These are phyloP conservation scores for Chironomus riparius DNA, from an alignment of 2,888 invertebrate genomes.

Conservation along the genomic window DNA sequence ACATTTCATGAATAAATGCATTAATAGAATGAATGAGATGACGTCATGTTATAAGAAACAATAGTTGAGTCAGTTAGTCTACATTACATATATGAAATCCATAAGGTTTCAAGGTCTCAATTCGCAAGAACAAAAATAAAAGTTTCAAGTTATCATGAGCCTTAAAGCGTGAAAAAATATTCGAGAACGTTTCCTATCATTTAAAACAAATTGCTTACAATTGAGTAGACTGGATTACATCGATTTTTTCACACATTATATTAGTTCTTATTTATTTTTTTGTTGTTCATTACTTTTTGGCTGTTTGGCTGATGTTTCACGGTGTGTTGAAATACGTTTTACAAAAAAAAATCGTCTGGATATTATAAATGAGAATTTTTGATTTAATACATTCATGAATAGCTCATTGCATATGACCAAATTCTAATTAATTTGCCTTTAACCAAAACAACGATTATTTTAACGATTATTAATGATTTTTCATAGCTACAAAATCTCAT, in stretches of 20 bases:
- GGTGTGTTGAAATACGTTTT: neutral
- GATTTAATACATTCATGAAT: too few relatives aligned
- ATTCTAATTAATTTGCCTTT: too few relatives aligned
- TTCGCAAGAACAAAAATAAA: neutral
- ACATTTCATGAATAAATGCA: slow-evolving; percentile 25
- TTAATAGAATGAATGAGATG: neutral
- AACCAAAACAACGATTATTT: neutral
- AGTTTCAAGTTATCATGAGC: neutral
- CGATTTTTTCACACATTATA: slow-evolving; percentile 12
- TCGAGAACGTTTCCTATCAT: slow-evolving; percentile 17
- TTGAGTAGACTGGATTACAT: slow-evolving; percentile 18
- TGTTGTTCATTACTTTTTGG: neutral
- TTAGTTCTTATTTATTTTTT: neutral
- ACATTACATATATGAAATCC: neutral
- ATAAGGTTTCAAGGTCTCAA: slow-evolving; percentile 1
- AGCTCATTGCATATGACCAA: too few relatives aligned
- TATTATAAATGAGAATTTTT: too few relatives aligned
- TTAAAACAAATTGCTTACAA: slow-evolving; percentile 5
- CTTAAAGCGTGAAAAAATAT: neutral
- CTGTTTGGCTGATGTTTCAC: neutral
- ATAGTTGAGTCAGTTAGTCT: neutral
- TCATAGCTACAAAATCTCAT: neutral
- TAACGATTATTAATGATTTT: neutral
- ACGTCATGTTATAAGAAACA: neutral
- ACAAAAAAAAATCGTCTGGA: too few relatives aligned